Base-by-base conservation (phyloP, 2,888 invertebrate genomes). In the Rapana venosa region DNA sequence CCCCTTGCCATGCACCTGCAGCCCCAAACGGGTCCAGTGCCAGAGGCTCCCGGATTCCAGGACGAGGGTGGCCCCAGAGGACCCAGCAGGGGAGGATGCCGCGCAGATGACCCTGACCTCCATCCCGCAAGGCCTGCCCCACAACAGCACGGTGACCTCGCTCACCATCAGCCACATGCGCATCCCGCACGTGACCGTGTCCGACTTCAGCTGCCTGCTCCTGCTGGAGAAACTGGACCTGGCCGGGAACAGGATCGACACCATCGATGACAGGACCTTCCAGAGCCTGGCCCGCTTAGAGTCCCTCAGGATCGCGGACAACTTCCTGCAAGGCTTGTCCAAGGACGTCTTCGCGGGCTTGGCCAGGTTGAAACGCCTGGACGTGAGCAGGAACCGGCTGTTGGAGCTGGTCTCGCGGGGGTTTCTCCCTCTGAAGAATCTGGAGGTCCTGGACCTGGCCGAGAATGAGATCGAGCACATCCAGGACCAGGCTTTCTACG, bases 341-440 rank as follows among this genome's bases (percentile, higher is more conserved):
- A 56, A 87, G 26, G 84, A 85, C 26, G 85, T 85, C 4, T 90
- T 90, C 32, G 47, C n/a, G 20, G 88, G 88, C 1, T 32, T 90
- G 84, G 26, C 26, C 6, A 56, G 22, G 35, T n/a, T 90, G 36
- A 83, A 70, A n/a, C 26, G 17, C 22, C 85, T 88, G 58, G 88
- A 88, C 58, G 61, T 90, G n/a, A 87, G 90, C 26, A 84, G 88
- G 58, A 90, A 90, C 77, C 56, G 61, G 47, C n/a, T 90, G 77
- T 32, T 56, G 77, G 36, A 56, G 15, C 47, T 90, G 1, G n/a
- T 30, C 30, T 58, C 36, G n/a, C 22, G 36, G 1, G 30, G 74
- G 26, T 90, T 90, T 56, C 32, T 74, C 22, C 83, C 83, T 8
- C 35, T 90, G 88, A 30, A 79, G 47, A 84, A 35, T 35, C 66